A percentile compares a stretch with the other conserved stretches of the same genome.
These are phyloP conservation scores for Phoenicopterus ruber DNA, from an alignment of 2,113 vertebrate genomes.

Conservation along the genomic window DNA sequence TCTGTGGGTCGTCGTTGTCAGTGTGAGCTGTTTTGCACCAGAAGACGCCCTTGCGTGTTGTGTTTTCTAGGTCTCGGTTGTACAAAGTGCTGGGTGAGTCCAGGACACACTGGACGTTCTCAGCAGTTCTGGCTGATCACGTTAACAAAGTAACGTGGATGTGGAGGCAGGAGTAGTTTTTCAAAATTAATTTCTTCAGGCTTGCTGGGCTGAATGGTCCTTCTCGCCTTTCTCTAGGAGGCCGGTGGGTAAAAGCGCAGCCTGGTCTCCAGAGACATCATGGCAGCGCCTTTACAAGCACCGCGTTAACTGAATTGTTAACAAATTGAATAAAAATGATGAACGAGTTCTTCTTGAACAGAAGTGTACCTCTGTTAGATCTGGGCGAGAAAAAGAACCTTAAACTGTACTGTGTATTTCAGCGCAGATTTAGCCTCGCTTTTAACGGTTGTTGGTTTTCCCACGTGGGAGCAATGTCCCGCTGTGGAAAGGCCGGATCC, in stretches of 20 bases:
- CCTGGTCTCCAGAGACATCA: neutral
- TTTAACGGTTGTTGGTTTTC: neutral
- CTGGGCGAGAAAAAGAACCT: neutral
- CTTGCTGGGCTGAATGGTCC: neutral
- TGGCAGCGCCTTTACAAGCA: neutral
- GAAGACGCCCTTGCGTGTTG: neutral
- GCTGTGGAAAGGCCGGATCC: neutral
- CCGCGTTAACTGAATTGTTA: neutral
- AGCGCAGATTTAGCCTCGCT: neutral
- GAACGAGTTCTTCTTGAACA: neutral
- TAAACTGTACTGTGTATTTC: rapidly evolving
- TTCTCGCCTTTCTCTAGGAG: neutral
- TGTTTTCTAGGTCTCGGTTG: neutral
- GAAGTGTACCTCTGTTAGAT: rapidly evolving
- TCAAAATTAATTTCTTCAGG: neutral
- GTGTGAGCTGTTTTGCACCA: neutral
- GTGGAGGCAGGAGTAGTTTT: neutral
- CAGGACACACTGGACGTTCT: rapidly evolving
- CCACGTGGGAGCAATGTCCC: rapidly evolving
- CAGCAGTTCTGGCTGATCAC: neutral
- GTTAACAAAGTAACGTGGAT: neutral
- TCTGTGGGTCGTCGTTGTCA: neutral
- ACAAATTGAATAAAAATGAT: neutral
- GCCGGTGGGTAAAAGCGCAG: neutral
- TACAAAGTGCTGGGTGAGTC: neutral